Conservation (phyloP, 1,140 invertebrate genomes). For the Aphidius ervi region DNA sequence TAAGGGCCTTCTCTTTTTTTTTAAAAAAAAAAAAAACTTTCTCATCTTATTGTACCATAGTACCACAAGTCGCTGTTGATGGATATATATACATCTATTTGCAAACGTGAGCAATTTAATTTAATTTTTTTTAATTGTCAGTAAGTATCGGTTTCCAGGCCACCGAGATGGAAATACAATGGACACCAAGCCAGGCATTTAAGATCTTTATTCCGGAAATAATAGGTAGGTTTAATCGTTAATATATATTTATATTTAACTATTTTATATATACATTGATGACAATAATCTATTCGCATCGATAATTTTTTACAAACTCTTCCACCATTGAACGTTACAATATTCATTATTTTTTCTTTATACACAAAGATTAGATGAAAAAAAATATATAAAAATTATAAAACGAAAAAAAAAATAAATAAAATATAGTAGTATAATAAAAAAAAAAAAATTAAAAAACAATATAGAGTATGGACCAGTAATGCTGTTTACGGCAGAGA, state of each 20-base stretch:
- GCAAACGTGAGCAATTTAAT: slow-evolving; percentile 17
- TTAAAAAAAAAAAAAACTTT: no score
- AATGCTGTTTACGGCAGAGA: not conserved
- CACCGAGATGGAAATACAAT: slow-evolving; percentile 16
- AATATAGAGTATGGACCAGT: slow-evolving; percentile 1
- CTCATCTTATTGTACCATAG: not conserved
- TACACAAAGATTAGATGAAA: not conserved
- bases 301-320: slow-evolving; percentile 6
- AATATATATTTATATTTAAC: slow-evolving; percentile 7
- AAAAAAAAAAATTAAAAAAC: not conserved
- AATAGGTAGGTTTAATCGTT: slow-evolving; percentile 20
- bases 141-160: slow-evolving; percentile 17
- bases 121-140: slow-evolving; percentile 20
- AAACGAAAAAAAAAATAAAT: not conserved
- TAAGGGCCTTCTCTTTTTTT: no score
- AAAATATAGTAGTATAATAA: not conserved
- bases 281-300: not conserved
- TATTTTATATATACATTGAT: slow-evolving; percentile 10
- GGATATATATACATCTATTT: not conserved
- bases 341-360: slow-evolving; percentile 14
- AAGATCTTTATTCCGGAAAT: slow-evolving; percentile 22
- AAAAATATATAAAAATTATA: slow-evolving; percentile 12
- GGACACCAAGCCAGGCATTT: not conserved
- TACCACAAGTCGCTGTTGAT: not conserved
- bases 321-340: slow-evolving; percentile 3